phyloP scores from a whole-genome alignment of 2,113 vertebrate genomes.

The Chloropsis hardwickii region DNA sequence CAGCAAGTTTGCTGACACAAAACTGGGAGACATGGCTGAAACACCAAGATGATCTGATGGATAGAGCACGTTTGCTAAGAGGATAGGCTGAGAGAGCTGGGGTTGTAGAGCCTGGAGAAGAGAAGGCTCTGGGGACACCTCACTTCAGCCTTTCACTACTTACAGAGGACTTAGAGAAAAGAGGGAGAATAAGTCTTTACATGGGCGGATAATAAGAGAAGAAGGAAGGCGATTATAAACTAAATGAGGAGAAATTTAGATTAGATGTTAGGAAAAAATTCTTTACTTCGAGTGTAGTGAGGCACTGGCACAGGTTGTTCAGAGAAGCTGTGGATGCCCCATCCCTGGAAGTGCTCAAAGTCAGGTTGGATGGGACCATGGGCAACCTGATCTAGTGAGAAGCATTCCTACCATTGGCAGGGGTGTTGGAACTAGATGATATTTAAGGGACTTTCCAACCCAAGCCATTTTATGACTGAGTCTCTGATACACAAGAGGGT shows the following conservation, averaged over 20 bases:
- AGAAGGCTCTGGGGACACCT: not conserved
- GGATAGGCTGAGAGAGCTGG: not conserved
- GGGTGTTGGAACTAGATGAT: not conserved
- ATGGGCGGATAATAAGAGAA: not conserved
- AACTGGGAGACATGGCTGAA: not conserved
- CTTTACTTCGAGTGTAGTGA: not conserved
- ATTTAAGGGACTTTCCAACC: not conserved
- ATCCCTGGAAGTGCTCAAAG: not conserved
- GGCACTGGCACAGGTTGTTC: not conserved
- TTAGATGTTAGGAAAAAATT: not conserved
- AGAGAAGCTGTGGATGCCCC: not conserved
- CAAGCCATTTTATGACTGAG: not conserved
- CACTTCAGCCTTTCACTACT: not conserved
- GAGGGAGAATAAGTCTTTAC: not conserved
- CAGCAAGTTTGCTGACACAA: not conserved
- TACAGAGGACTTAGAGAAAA: not conserved
- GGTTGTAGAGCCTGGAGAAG: not conserved
- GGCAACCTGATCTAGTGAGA: not conserved
- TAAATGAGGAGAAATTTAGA: not conserved
- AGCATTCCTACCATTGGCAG: not conserved
- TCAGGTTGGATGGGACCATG: not conserved
- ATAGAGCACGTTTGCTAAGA: accelerated
- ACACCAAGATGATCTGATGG: not conserved
- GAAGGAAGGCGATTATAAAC: not conserved
- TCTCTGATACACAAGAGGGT: not conserved